Base-by-base conservation (phyloP, 1,140 invertebrate genomes). In the Drosophila repletoides region DNA sequence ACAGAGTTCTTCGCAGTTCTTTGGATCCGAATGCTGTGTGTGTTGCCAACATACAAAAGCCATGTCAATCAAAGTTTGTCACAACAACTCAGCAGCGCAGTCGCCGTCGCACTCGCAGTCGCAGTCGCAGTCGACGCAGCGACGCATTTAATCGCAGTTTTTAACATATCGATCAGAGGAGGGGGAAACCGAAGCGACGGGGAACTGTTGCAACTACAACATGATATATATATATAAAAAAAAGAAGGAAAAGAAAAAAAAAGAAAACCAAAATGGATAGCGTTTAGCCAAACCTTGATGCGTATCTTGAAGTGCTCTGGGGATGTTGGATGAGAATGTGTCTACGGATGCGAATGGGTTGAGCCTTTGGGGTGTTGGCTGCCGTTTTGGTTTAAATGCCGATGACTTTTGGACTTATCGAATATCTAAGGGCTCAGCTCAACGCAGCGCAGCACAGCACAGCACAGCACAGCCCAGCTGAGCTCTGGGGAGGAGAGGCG, bases 281-380 rank as follows among this genome's bases (percentile, higher is more conserved):
- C 80, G 69, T 84, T 84, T 84, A 84, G 80, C 79, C 79, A 84
- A 84, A 84, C 80, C 52, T 56, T 72, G 79, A 84, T 84, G 79
- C 79, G 79, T 84, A 84, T 84, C 74, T n/a, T 71, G 74, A 65
- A 22, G 70, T 64, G 66, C 73, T 72, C 52, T 81, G 72, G 76
- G 73, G 65, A 72, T 46, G 43, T n/a, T 12, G 45, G 45, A 34
- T 36, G 24, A 26, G 56, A 45, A 34, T 45, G 43, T 43, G 49
- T 12, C 34, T 36, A 29, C 36, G 24, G 10, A 12, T 51, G 9
- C 31, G 26, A 7, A 31, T 59, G 52, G 46, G 56, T 12, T 53
- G 7, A 29, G 59, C 67, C 77, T 83, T 76, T 83, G 77, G 77
- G 77, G 77, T 76, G 77, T 83, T 83, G 68, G 46, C 72, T 75